Base-by-base conservation (phyloP, 2,113 vertebrate species). In the Hydrochoerus hydrochaeris region DNA sequence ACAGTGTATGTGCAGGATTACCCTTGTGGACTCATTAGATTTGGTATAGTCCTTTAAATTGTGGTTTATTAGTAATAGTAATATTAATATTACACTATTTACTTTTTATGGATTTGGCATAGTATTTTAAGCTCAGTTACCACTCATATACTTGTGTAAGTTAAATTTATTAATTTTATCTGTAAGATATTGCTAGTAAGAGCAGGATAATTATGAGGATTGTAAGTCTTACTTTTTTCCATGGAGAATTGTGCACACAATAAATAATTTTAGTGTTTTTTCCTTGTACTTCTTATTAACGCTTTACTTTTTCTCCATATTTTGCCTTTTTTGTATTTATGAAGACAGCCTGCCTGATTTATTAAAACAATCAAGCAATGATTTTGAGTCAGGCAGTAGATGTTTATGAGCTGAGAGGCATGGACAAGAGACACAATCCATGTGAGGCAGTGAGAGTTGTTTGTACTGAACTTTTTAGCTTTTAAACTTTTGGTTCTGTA, bases 71-170 rank as follows among this genome's bases (percentile, higher is more conserved):
- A 71, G 11, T 46, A 54, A 58, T 32, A 71, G 11, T 46, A 54
- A 58, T 13, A 1, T 7, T 58, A 24, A 60, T 8, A 1, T 9
- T 81, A 52, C 80, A 16, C 9, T 65, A 69, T 49, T 80, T 78
- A 85, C 92, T 95, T 92, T 32, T 85, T 87, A 30, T 81, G 58
- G 85, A 82, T 75, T 82, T 90, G 49, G 14, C 38, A 71, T 73
- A 24, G 1, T 41, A 62, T 93, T 91, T 95, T 84, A 77, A 41
- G 85, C 65, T 20, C 9, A 41, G 24, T 69, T 82, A 28, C 9
- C 19, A 9, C 75, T 71, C 69, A 26, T 84, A 58, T 35, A 38
- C 38, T 44, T 60, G 28, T n/a, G 1, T 22, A 95, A 65, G 58
- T 85, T 52, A 88, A 13, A 63, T 60, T 8, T 78, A 35, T 46